Base-by-base conservation (phyloP, 2,888 invertebrate species). In the Diarsia brunnea region DNA sequence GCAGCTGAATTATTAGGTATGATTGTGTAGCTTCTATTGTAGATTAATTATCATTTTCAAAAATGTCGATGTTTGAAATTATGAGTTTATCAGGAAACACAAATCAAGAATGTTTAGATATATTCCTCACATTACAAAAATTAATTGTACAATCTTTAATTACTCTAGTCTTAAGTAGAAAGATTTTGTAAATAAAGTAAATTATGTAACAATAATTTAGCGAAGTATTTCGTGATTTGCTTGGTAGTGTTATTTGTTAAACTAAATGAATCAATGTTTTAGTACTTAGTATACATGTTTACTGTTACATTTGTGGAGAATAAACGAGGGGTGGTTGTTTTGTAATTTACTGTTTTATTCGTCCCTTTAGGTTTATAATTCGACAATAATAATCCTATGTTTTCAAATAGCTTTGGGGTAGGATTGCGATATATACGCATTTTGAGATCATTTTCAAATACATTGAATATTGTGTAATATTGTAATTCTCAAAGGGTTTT, bases 271-370 rank as follows among this genome's bases (percentile, higher is more conserved):
- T 82, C 77, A 79, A 76, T 84, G 84, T 84, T 81, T 80, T 87
- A 87, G 81, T 84, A 81, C 24, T 76, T 87, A 87, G 79, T 79
- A 73, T 88, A 84, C 70, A 84, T 84, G 85, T 85, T 84, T 83
- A 88, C 74, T 87, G 86, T 87, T 85, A 83, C 63, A 84, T 77
- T 86, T 89, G 84, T 89, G 88, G 79, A 85, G 87, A 90, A 89
- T 92, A 92, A 92, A 92, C 82, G 87, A 91, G 72, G 88, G 81
- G 90, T 90, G 88, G 82, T 88, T 89, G 88, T 90, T 91, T 89
- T 88, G 84, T 85, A 86, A 58, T 58, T 64, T 65, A 24, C 53
- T 12, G 53, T 87, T 78, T 84, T 38, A 78, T 78, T 79, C 10
- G 43, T 75, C 0, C 10, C 60, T 53, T 53, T 47, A n/a, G 19